Evolutionary conservation across 2,888 invertebrate species (phyloP).

Genomic region (Helobdella robusta): DNA sequence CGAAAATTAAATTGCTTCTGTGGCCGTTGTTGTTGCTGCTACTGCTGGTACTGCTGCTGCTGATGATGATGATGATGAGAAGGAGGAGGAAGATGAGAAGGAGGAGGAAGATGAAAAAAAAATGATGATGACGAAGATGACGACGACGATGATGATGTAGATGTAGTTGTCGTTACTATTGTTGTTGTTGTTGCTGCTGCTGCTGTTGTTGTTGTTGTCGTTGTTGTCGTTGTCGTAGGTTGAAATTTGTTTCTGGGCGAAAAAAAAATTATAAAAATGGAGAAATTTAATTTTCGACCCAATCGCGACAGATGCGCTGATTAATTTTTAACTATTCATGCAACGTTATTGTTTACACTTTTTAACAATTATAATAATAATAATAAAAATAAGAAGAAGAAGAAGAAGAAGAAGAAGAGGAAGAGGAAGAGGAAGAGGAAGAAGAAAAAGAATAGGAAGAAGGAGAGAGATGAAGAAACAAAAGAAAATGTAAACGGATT

Average conservation of each 20-base stretch:
- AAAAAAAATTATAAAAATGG: no score
- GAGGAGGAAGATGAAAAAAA: no score
- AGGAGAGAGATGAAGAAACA: background rate
- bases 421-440: slow-evolving; percentile 4
- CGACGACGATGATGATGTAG: background rate
- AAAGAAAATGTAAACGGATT: no score
- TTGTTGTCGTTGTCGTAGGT: background rate
- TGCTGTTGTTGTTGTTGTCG: background rate
- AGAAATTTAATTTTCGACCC: no score
- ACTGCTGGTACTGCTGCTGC: no score
- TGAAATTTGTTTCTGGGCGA: no score
- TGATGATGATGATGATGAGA: no score
- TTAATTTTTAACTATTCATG: background rate
- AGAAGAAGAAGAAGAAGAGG: slow-evolving; percentile 3
- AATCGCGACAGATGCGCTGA: no score
- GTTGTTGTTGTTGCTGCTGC: background rate
- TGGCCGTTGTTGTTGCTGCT: no score
- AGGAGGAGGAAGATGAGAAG: no score
- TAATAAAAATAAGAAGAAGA: background rate
- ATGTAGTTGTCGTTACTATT: background rate
- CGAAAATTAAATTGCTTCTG: no score
- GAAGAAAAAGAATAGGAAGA: background rate
- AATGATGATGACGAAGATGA: background rate
- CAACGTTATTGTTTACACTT: background rate
- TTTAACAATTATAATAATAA: background rate